phyloP scores from a whole-genome alignment of 2,113 vertebrate species.

The Myotis yumanensis region DNA sequence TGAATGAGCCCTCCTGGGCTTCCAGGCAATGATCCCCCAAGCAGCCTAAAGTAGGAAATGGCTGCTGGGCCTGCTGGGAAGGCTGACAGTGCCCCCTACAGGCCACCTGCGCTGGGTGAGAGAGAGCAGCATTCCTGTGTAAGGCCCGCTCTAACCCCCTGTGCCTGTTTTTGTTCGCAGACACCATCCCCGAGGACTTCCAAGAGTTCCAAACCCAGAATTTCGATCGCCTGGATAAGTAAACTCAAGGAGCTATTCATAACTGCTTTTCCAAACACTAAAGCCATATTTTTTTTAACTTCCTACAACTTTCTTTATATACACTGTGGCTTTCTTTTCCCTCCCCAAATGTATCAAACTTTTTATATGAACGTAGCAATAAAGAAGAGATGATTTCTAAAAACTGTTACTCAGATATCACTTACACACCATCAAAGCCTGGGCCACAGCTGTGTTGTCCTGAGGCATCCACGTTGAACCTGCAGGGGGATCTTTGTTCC shows the following conservation, averaged over 20 bases:
- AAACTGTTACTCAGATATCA: not conserved
- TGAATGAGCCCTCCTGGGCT: conserved; percentile 24
- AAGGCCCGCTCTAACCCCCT: not conserved
- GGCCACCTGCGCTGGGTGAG: fast-evolving
- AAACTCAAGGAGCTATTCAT: conserved; percentile 69
- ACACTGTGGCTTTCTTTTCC: conserved; percentile 72
- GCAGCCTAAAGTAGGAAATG: conserved; percentile 3
- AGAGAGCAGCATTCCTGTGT: fast-evolving
- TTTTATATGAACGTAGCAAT: conserved; percentile 82
- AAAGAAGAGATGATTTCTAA: conserved; percentile 78
- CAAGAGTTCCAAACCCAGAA: conserved; percentile 88
- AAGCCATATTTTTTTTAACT: conserved; percentile 80
- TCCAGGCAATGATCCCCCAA: not conserved
- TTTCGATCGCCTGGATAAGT: conserved; percentile 83
- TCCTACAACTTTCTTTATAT: conserved; percentile 73
- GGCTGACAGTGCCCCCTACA: conserved; percentile 2
- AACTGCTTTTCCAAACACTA: conserved; percentile 73
- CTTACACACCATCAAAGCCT: not conserved
- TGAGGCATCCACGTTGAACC: not conserved
- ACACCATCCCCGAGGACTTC: conserved; percentile 95
- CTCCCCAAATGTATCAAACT: conserved; percentile 68
- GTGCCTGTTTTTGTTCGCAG: conserved; percentile 81
- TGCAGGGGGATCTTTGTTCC: not conserved
- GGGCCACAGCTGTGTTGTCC: not conserved
- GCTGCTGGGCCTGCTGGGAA: not conserved